These are phyloP conservation scores for Tyto alba DNA, from an alignment of 2,113 vertebrate genomes.

Conservation along the genomic window DNA sequence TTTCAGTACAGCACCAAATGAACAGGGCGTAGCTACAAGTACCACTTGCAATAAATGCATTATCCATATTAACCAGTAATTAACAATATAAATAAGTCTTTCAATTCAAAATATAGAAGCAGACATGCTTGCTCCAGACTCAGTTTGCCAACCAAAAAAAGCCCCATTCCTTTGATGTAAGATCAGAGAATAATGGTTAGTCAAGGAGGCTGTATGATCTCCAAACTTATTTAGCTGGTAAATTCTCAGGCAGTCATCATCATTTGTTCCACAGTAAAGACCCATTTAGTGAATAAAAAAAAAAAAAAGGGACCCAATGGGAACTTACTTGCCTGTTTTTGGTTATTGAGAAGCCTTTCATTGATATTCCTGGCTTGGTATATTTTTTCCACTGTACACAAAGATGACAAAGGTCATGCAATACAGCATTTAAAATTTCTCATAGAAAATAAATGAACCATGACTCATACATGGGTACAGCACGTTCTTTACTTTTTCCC, in stretches of 20 bases:
- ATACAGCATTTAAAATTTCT: constrained; percentile 52
- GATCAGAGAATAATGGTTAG: background rate
- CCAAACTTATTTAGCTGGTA: constrained; percentile 29
- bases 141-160: background rate
- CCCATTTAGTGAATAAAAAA: background rate
- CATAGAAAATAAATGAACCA: constrained; percentile 42
- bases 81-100: background rate
- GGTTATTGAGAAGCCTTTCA: constrained; percentile 48
- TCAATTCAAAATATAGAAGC: background rate
- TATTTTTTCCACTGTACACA: constrained; percentile 64
- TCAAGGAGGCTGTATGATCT: background rate
- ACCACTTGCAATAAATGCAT: background rate
- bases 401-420: constrained; percentile 55
- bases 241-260: constrained; percentile 44
- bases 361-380: constrained; percentile 61
- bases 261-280: constrained; percentile 49
- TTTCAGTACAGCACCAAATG: background rate
- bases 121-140: background rate
- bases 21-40: background rate
- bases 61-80: background rate
- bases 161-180: background rate
- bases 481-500: constrained; percentile 16
- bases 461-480: constrained; percentile 56
- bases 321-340: constrained; percentile 48
- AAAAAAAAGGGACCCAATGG: background rate